These are phyloP conservation scores for Netelia inedita DNA, from an alignment of 2,888 invertebrate genomes.

Conservation along the genomic window DNA sequence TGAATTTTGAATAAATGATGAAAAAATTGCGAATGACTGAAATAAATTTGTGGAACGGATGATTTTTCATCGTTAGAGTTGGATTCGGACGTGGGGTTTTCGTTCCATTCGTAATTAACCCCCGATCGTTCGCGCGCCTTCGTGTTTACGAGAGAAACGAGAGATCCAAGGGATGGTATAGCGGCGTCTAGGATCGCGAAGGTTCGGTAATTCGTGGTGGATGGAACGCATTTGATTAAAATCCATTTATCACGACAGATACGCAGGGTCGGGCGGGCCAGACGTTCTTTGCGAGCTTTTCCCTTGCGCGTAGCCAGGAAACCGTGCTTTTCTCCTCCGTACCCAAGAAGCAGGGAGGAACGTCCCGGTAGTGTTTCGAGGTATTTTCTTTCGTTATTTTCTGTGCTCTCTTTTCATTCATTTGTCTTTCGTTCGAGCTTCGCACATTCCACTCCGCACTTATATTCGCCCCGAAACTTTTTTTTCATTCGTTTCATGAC, in stretches of 20 bases:
- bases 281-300: conserved; percentile 7
- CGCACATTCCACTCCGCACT: not conserved
- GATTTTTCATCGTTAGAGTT: too few relatives aligned
- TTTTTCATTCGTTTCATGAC: not conserved
- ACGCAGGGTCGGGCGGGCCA: conserved; percentile 16
- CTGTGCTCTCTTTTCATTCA: not conserved
- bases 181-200: conserved; percentile 23
- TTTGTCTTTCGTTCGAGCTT: not conserved
- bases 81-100: not conserved
- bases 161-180: conserved; percentile 17
- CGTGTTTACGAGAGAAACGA: conserved; percentile 37
- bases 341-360: conserved; percentile 4
- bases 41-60: too few relatives aligned
- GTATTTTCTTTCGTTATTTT: conserved; percentile 16
- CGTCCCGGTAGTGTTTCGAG: not conserved
- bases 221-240: conserved; percentile 76
- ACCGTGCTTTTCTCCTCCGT: not conserved
- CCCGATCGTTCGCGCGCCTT: conserved; percentile 61
- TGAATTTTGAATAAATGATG: too few relatives aligned
- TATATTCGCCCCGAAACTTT: conserved; percentile 13
- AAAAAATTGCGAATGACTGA: too few relatives aligned
- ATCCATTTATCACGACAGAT: conserved; percentile 72
- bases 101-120: conserved; percentile 64
- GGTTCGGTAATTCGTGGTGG: conserved; percentile 51
- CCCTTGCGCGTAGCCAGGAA: not conserved